These are phyloP conservation scores for Taeniopygia guttata DNA, from an alignment of 2,797 vertebrate genomes.

Conservation along the genomic window DNA sequence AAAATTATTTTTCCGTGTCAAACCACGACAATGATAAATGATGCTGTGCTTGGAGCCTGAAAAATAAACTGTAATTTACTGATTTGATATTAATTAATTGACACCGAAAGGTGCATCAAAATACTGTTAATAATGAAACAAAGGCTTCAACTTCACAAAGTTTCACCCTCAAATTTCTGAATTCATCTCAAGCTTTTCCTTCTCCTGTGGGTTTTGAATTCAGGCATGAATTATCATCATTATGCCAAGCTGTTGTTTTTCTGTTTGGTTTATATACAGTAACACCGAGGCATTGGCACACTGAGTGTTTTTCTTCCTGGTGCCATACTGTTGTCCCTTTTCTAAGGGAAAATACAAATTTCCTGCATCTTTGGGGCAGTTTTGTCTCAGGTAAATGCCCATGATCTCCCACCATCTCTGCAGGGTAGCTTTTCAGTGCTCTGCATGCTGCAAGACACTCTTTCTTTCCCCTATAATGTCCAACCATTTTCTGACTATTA, in stretches of 20 bases:
- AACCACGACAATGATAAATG: too few relatives aligned
- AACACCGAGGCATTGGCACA: fast-evolving
- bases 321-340: background rate
- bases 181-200: background rate
- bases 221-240: background rate
- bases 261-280: background rate
- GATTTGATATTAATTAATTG: background rate
- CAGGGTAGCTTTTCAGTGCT: background rate
- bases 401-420: background rate
- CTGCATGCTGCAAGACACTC: background rate
- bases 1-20: too few relatives aligned
- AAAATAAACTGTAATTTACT: background rate
- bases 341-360: background rate
- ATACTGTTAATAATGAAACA: background rate
- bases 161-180: background rate
- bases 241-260: background rate
- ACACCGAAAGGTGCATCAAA: background rate
- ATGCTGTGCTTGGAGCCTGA: background rate
- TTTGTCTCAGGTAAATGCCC: background rate
- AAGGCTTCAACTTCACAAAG: background rate
- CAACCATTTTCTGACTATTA: background rate
- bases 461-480: background rate
- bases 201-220: background rate
- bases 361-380: background rate
- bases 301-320: background rate